phyloP scores from a whole-genome alignment of 37 sponge, comb jelly and placozoan genomes.

The Crambe crambe region DNA sequence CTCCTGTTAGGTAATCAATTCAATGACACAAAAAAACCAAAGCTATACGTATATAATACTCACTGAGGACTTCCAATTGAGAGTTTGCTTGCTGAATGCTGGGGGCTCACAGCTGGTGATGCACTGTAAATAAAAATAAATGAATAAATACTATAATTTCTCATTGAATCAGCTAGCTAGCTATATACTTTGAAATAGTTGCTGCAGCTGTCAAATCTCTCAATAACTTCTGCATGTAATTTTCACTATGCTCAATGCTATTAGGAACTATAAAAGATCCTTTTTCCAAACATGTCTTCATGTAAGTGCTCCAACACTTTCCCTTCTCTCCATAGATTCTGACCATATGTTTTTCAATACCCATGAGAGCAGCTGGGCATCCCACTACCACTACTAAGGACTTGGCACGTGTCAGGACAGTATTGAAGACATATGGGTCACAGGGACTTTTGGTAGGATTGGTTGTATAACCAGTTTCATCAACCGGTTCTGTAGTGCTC shows the following conservation, averaged over 20 bases:
- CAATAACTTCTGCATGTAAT: no score
- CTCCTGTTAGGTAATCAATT: no score
- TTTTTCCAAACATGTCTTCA: conserved; percentile 35
- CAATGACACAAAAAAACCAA: no score
- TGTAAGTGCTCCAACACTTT: conserved; percentile 61
- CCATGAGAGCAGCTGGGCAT: conserved; percentile 45
- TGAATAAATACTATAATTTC: no score
- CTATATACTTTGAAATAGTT: no score
- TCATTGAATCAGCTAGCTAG: no score
- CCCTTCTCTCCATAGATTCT: background rate
- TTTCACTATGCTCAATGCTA: background rate
- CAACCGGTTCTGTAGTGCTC: conserved; percentile 67
- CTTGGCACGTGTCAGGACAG: conserved; percentile 67
- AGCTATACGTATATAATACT: no score
- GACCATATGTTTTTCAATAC: conserved; percentile 31
- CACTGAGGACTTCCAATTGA: no score
- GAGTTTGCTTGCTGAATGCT: no score
- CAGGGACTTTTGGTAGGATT: conserved; percentile 79
- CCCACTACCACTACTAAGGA: conserved; percentile 69
- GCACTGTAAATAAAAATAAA: no score
- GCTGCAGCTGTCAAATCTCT: background rate
- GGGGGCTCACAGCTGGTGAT: no score
- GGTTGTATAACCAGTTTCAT: conserved; percentile 8
- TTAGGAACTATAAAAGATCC: conserved; percentile 17
- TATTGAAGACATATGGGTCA: conserved; percentile 74